Evolutionary conservation across 2,888 invertebrate species (phyloP).

Genomic region (Anagyrus pseudococci): DNA sequence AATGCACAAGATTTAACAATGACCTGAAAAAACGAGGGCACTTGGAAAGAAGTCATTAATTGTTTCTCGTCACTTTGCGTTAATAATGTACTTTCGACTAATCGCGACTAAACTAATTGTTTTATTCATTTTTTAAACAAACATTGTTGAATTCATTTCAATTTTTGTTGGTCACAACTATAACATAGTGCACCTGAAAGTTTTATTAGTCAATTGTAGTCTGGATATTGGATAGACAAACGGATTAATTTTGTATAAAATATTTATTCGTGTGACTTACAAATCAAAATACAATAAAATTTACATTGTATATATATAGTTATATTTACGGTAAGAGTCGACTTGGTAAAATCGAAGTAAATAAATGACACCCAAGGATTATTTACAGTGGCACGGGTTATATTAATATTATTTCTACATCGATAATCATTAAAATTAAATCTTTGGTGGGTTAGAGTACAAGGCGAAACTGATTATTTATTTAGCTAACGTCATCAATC

Average conservation of each 20-base stretch:
- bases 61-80: no score
- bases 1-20: no score
- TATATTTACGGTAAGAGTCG: constrained; percentile 20
- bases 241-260: constrained; percentile 28
- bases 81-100: no score
- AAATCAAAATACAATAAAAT: constrained; percentile 32
- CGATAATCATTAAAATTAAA: constrained; percentile 31
- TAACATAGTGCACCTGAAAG: no score
- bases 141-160: no score
- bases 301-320: constrained; percentile 3
- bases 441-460: constrained; percentile 36
- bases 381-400: constrained; percentile 20
- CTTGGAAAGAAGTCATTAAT: no score
- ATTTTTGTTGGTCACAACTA: no score
- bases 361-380: constrained; percentile 17
- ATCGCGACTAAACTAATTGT: no score
- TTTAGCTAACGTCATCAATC: constrained; percentile 8
- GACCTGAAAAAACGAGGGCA: no score
- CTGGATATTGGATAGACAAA: neutral
- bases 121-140: no score
- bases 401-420: constrained; percentile 12
- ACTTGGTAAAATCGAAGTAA: constrained; percentile 21
- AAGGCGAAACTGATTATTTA: constrained; percentile 17
- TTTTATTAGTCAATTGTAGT: no score
- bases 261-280: constrained; percentile 26